Evolutionary conservation across 2,888 invertebrate genomes (phyloP), one percentile per base, ranked within the genome.

Genomic region (Synanthedon tipuliformis): DNA sequence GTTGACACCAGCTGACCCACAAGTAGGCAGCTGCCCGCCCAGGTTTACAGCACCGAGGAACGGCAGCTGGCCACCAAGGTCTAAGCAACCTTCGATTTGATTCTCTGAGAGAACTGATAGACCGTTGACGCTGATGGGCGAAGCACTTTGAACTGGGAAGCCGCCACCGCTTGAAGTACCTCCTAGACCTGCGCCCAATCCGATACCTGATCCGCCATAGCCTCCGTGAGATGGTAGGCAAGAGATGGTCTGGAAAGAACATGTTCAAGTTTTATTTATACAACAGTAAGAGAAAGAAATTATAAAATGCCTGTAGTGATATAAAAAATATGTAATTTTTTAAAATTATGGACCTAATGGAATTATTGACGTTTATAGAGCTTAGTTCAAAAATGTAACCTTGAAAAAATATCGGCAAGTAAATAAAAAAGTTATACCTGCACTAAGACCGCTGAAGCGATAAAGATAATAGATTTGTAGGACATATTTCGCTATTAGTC

Each of bases 11-110:
- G 71, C 73, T 48, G 64, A 61, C 10, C 73, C 75, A 34, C 59
- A 58, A 10, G 71, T 63, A 3, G 68, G 64, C 15, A 75, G 51
- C 4, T 54, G 53, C 0, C 72, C 71, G 50, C 68, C 72, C 4
- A 71, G 55, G 45, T 64, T 65, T 0, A 73, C 72, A 4, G 73
- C 66, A 3, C 69, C 70, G 4, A 75, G 45, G 64, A 79, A 75
- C 1, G 75, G 75, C 15, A 75, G 53, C 41, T 75, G 66, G 45
- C 80, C 75, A 50, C 56, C 58, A 0, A 73, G 64, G 3, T 60
- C 55, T n/a, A 75, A 51, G 3, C 62, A 56, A 0, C 75, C 75
- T 51, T 71, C 68, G 1, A 74, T 61, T 13, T 65, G 57, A 41
- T 69, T 68, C 40, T 75, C 75, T 7, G 73, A 67, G 2, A 65